Evolutionary conservation across 2,888 invertebrate species (phyloP).

Genomic region (Epistrophe grossulariae): DNA sequence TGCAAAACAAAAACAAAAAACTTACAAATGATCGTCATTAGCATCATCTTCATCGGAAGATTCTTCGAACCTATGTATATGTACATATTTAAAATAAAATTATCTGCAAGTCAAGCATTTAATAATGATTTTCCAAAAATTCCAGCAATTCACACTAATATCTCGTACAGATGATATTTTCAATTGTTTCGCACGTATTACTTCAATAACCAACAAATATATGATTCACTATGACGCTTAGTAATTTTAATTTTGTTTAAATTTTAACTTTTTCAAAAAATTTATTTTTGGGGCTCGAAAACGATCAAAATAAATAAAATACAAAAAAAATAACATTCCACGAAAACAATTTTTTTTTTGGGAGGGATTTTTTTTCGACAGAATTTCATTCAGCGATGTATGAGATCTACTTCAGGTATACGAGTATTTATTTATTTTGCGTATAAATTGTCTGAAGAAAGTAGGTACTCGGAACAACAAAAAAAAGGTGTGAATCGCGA

Average conservation of each 20-base stretch:
- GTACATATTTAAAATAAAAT: neutral
- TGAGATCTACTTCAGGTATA: slow-evolving; percentile 25
- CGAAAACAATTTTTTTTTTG: slow-evolving; percentile 13
- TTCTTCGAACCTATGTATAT: slow-evolving; percentile 25
- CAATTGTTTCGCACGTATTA: slow-evolving; percentile 40
- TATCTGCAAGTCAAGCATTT: slow-evolving; percentile 37
- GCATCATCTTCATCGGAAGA: neutral
- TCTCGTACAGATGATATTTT: neutral
- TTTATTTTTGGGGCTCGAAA: slow-evolving; percentile 19
- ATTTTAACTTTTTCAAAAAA: slow-evolving; percentile 13
- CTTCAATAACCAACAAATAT: neutral
- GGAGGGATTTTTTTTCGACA: slow-evolving; percentile 19
- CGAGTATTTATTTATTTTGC: slow-evolving; percentile 35
- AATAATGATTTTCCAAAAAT: slow-evolving; percentile 25
- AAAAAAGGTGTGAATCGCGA: slow-evolving; percentile 6
- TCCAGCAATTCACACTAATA: neutral
- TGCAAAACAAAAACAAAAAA: neutral
- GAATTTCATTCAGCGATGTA: slow-evolving; percentile 26
- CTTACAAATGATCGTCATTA: slow-evolving; percentile 62
- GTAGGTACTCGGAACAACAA: neutral
- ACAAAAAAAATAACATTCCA: slow-evolving; percentile 26
- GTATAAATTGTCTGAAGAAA: slow-evolving; percentile 30
- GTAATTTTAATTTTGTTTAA: slow-evolving; percentile 25
- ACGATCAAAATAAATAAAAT: neutral
- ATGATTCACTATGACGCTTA: slow-evolving; percentile 44